These are phyloP conservation scores for Spatulosminthurus flaviceps DNA, from an alignment of 2,888 invertebrate species.

Conservation along the genomic window DNA sequence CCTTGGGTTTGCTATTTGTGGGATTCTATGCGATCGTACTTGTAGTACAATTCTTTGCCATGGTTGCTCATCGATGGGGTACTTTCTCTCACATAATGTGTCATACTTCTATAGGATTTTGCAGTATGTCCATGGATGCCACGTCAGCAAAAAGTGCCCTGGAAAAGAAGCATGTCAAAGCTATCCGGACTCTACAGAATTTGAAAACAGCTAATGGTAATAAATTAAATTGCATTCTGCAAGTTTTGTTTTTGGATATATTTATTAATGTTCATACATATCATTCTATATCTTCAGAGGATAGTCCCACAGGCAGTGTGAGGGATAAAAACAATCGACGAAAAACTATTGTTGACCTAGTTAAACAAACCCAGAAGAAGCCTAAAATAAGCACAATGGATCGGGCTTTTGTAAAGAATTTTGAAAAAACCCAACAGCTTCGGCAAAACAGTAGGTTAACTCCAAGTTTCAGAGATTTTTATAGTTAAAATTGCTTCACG, in stretches of 20 bases:
- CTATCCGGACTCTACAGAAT: neutral
- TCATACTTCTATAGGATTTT: constrained; percentile 53
- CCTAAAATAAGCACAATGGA: constrained; percentile 22
- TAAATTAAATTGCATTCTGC: too few relatives aligned
- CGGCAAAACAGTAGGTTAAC: constrained; percentile 1
- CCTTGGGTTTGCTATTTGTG: constrained; percentile 66
- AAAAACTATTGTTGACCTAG: constrained; percentile 21
- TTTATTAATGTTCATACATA: neutral
- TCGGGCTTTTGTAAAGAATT: constrained; percentile 19
- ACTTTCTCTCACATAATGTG: constrained; percentile 61
- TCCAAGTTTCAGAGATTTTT: neutral
- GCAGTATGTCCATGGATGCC: constrained; percentile 31
- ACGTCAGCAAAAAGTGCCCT: neutral
- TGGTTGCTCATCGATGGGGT: constrained; percentile 59
- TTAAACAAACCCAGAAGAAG: constrained; percentile 23
- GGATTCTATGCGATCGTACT: constrained; percentile 59
- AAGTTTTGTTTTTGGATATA: too few relatives aligned
- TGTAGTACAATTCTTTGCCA: constrained; percentile 58
- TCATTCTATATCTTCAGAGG: neutral
- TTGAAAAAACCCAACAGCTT: neutral
- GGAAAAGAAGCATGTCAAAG: neutral
- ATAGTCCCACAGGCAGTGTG: neutral
- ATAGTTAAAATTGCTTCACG: too few relatives aligned
- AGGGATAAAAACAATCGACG: neutral
- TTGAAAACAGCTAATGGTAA: constrained; percentile 35